A percentile compares a stretch with the other conserved stretches of the same genome.
Conservation (phyloP, 1,140 invertebrate genomes). For the Rhagoletis pomonella region DNA sequence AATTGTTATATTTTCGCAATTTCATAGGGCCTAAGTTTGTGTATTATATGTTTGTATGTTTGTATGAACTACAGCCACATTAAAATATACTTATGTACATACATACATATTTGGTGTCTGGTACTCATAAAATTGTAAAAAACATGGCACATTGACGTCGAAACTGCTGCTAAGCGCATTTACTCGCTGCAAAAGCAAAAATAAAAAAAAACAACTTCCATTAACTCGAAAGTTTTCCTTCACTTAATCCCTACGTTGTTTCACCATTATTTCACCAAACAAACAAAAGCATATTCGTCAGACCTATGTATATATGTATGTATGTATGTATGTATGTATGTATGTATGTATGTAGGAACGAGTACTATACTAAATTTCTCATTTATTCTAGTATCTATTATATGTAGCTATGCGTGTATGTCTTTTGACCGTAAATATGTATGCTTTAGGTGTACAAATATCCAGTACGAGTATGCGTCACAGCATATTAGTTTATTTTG, state of each 20-base stretch:
- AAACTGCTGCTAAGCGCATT: neutral
- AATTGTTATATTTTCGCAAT: too few species aligned
- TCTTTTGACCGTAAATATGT: constrained; percentile 30
- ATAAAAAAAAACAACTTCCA: neutral
- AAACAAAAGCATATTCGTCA: constrained; percentile 28
- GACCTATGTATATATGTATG: too few species aligned
- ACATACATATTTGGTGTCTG: too few species aligned
- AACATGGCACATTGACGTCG: too few species aligned
- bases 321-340: too few species aligned
- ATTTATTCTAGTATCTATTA: too few species aligned
- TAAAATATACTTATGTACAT: too few species aligned
- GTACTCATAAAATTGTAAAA: too few species aligned
- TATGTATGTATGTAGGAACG: neutral
- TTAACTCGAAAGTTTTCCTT: constrained; percentile 2
- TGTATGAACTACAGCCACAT: too few species aligned
- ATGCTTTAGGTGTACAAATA: neutral
- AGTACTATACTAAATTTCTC: too few species aligned
- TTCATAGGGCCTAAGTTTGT: too few species aligned
- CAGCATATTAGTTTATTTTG: neutral
- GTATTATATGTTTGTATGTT: too few species aligned
- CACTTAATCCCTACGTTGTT: neutral
- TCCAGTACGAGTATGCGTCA: neutral
- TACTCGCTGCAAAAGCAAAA: neutral
- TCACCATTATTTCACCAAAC: constrained; percentile 2
- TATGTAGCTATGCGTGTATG: neutral